Base-by-base conservation (phyloP, 2,797 vertebrate species). In the Caiman crocodilus region DNA sequence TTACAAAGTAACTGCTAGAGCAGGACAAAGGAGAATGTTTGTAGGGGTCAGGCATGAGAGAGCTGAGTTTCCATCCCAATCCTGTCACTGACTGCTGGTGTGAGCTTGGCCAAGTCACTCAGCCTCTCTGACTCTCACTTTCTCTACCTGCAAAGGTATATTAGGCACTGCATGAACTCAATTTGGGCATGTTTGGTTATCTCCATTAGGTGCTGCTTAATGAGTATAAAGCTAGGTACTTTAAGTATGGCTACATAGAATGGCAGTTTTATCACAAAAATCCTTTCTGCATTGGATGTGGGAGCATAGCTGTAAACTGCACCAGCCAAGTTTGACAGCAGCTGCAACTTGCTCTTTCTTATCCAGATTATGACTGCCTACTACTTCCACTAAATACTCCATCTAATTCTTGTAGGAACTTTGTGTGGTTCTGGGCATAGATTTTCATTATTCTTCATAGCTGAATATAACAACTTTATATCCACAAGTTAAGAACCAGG, bases 11-110 rank as follows among this genome's bases (percentile, higher is more conserved):
- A 79, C 88, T n/a, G 89, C 64, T 90, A 76, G 1, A 55, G 96
- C 89, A 80, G 90, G 50, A 86, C 85, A 86, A 94, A 93, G 88
- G 84, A 88, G 74, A 58, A 89, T 87, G 76, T 69, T 91, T 73
- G 75, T 76, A 11, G 79, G 78, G 42, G 56, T 69, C 86, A 79
- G 88, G 94, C 88, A 81, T 86, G 94, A 82, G 67, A 82, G 76
- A 90, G 85, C 32, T 79, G 55, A 79, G 94, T 94, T 94, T 84
- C 90, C 82, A 86, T 80, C 74, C 73, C 80, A 71, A 73, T 30
- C 65, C 76, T 89, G 6, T 76, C 92, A 20, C 13, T 80, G 58
- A 90, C 73, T 73, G 67, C 30, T 65, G 78, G 11, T 86, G 58
- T 89, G 92, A 95, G 63, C 77, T 7, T 85, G 82, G 63, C 79